A percentile compares a stretch with the other conserved stretches of the same genome.
Conservation (phyloP, 2,113 vertebrate genomes). For the Pygoscelis antarcticus region DNA sequence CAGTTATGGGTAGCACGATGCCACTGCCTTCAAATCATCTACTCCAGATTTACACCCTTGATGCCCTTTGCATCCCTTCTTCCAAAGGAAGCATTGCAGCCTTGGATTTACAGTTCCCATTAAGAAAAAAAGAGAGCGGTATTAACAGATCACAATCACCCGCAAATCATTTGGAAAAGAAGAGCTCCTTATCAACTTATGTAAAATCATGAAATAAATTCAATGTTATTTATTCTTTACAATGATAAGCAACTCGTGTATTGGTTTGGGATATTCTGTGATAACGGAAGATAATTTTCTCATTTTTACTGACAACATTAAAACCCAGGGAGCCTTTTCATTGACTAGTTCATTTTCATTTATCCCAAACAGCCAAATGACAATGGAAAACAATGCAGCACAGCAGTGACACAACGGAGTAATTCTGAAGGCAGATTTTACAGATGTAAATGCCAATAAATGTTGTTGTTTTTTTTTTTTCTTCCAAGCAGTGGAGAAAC, state of each 20-base stretch:
- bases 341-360: background rate
- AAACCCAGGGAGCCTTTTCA: background rate
- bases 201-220: background rate
- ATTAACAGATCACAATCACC: background rate
- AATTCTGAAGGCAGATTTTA: background rate
- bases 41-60: background rate
- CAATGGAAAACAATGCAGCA: background rate
- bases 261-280: background rate
- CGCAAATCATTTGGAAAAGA: background rate
- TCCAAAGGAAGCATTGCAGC: background rate
- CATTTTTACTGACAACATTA: background rate
- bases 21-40: background rate
- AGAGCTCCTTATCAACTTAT: background rate
- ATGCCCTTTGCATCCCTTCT: background rate
- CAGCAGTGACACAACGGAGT: background rate
- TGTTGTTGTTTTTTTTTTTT: background rate
- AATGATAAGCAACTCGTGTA: background rate
- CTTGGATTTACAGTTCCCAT: background rate
- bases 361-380: background rate
- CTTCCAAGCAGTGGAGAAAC: background rate
- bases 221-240: background rate
- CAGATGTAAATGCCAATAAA: background rate
- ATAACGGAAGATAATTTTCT: background rate
- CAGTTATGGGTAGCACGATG: background rate
- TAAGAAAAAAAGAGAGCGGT: background rate